Base-by-base conservation (phyloP, 2,113 vertebrate species). In the Syrrhaptes paradoxus region DNA sequence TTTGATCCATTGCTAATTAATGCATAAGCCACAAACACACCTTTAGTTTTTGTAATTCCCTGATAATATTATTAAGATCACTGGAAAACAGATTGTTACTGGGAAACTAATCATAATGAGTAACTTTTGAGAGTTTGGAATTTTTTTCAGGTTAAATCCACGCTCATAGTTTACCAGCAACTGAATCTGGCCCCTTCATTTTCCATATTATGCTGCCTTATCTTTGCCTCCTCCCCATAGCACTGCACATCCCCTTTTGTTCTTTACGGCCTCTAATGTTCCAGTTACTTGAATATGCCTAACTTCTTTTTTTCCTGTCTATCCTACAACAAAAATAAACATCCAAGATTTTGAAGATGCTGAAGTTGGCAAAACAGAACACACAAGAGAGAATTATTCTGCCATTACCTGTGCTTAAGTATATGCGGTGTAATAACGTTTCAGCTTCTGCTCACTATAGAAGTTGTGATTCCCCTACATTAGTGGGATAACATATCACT, bases 381-480 rank as follows among this genome's bases (percentile, higher is more conserved):
- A 59, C 9, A 59, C 51, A 49, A 62, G 19, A 38, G 10, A 71
- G 21, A 46, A 73, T 57, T 85, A 65, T 36, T n/a, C 45, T 70
- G 22, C 21, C 18, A 28, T 63, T 67, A 77, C 74, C 77, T 38
- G 8, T 18, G 43, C 61, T 67, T 62, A 86, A 89, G 41, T 15
- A 65, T n/a, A 81, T 41, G 46, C 71, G 67, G 36, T 9, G 46
- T 19, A 79, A 61, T 32, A 61, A 73, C 1, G 21, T 59, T 90
- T 71, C 74, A 91, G 67, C 67, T 87, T 68, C 91, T 85, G 57
- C 70, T 95, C 51, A 51, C 85, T 94, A 83, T 31, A 55, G 92
- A 91, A 94, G 90, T 77, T 81, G 82, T 77, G 71, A 57, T 83
- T 88, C 38, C 85, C 62, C 38, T 74, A 10, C 18, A 9, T 77